Base-by-base conservation (phyloP, 2,113 vertebrate species). In the Sinocyclocheilus anshuiensis region DNA sequence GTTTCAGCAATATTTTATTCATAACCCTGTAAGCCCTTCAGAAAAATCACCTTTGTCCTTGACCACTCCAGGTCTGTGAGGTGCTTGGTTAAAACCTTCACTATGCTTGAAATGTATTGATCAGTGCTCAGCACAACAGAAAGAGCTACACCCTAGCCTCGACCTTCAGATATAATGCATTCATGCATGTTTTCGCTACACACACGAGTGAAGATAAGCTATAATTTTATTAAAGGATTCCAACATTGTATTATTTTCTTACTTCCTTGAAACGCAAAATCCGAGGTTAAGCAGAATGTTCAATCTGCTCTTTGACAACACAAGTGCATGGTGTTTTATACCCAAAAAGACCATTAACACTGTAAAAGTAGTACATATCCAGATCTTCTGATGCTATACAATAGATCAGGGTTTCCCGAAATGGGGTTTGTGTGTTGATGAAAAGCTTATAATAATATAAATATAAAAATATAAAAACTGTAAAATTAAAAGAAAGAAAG, bases 1-100 rank as follows among this genome's bases (percentile, higher is more conserved):
- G 48, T 67, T 76, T 82, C 36, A 53, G 85, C 42, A 33, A 65
- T 82, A 61, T 82, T 82, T 75, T 76, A 75, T 86, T 83, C 57
- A 76, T 63, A 65, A 61, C 26, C 33, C 26, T 72, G 3, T 20
- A 53, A 65, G 33, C 16, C 69, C 85, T 67, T 59, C 22, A 76
- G 42, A 45, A 29, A 75, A 18, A 39, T 76, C 20, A 48, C 18
- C n/a, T 36, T 36, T 36, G 85, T 77, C 71, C 79, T 86, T 86
- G 79, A 67, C 79, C n/a, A 29, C 24, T 67, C 4, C 24, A 24
- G 42, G 39, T 72, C 39, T 86, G 71, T 53, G 24, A 75, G 50
- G 26, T 86, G 78, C 57, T 86, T 36, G 42, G 24, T 50, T 63
- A 29, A 65, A 65, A 55, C 71, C 69, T 77, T 82, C 59, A 76